Conservation (phyloP, 2,113 vertebrate species). For the Pituophis catenifer region DNA sequence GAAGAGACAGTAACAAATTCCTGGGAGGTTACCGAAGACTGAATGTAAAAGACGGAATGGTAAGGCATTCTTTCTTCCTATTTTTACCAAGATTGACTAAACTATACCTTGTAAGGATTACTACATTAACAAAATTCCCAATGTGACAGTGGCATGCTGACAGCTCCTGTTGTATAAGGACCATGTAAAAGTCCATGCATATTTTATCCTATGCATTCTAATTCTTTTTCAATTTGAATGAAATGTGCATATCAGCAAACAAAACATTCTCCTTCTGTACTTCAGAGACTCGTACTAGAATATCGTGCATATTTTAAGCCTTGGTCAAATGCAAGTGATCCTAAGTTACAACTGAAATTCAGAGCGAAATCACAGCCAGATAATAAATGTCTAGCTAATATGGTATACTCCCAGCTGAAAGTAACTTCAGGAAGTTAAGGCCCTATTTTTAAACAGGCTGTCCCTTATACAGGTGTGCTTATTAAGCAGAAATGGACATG, state of each 20-base stretch:
- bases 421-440: neutral
- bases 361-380: neutral
- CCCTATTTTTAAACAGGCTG: neutral
- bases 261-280: neutral
- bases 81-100: slow-evolving; percentile 11
- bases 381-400: neutral
- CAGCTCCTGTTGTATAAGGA: neutral
- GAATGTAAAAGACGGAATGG: slow-evolving; percentile 2
- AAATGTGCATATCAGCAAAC: neutral
- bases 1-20: neutral
- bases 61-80: slow-evolving; percentile 5
- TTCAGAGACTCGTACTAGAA: neutral
- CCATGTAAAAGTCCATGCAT: neutral
- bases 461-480: neutral
- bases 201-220: neutral
- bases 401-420: slow-evolving; percentile 2
- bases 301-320: neutral
- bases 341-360: neutral
- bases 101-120: neutral
- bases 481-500: neutral
- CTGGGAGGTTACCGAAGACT: neutral
- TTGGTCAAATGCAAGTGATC: neutral
- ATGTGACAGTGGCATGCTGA: neutral
- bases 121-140: neutral
- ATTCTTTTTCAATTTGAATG: neutral